Base-by-base conservation (phyloP, 2,888 invertebrate species). In the Nymphalis polychloros region DNA sequence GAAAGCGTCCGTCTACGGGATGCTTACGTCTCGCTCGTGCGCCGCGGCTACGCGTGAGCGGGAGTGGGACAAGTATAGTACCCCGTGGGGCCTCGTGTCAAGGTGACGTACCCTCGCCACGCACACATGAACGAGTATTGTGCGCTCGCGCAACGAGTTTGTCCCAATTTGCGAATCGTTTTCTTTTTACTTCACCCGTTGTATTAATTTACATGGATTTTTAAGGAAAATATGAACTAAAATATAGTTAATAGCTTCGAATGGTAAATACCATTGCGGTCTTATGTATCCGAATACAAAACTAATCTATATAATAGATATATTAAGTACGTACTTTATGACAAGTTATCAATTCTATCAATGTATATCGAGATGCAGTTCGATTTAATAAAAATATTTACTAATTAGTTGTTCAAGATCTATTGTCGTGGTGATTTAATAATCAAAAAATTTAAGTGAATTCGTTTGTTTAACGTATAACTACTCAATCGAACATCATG, bases 1-100 rank as follows among this genome's bases (percentile, higher is more conserved):
- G 91, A 91, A 92, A 92, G 91, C 91, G 89, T 87, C 83, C 73
- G 84, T 89, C 90, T 90, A 90, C 91, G 90, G 83, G 79, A 77
- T 73, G 77, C 68, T 50, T 74, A 80, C 74, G 77, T 90, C 90
- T 79, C 84, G 71, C 71, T 90, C 84, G 61, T 74, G 64, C 84
- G 77, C 64, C 70, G 75, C 74, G 70, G 85, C 85, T 88, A 86
- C 86, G 85, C 71, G 67, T 68, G 71, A 53, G 85, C 73, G 78
- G 31, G 86, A 89, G 73, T 70, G 82, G 77, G 88, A 88, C 68
- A 78, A 81, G 55, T 27, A 74, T 71, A 76, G 80, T 84, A 85
- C 87, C 89, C 87, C 81, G 87, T 80, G 85, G 88, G 88, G 90
- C 89, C 84, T 86, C 86, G 88, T 84, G 87, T 85, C 88, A 87